Conservation (phyloP, 2,888 invertebrate species). For the Falcaria lacertinaria region DNA sequence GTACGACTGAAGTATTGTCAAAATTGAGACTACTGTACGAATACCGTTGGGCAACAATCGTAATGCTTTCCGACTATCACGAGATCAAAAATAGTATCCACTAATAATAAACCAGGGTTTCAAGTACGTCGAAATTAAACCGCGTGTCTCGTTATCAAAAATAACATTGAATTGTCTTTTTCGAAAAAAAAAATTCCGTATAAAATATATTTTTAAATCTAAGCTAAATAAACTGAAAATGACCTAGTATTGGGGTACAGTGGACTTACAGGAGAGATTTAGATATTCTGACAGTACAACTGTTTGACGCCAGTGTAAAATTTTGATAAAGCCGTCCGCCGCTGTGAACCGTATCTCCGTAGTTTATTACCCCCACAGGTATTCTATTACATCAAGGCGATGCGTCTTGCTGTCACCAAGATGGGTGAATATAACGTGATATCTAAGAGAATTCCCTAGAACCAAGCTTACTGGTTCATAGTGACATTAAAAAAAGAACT, state of each 20-base stretch:
- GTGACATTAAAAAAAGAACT: no score
- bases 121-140: no score
- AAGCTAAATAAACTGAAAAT: no score
- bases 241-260: no score
- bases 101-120: no score
- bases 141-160: no score
- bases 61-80: no score
- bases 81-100: no score
- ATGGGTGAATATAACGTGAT: background rate
- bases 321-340: slow-evolving; percentile 30
- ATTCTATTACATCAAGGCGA: slow-evolving; percentile 6
- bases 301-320: slow-evolving; percentile 20
- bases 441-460: background rate
- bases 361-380: slow-evolving; percentile 27
- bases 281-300: background rate
- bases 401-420: slow-evolving; percentile 9
- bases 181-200: no score
- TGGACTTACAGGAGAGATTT: background rate
- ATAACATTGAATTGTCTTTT: no score
- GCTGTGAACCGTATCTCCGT: slow-evolving; percentile 25
- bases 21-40: background rate
- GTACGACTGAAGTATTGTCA: background rate
- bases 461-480: background rate
- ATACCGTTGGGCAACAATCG: background rate
- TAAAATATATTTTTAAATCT: no score